Evolutionary conservation across 1,140 invertebrate species (phyloP).

Genomic region (Grapholita molesta): DNA sequence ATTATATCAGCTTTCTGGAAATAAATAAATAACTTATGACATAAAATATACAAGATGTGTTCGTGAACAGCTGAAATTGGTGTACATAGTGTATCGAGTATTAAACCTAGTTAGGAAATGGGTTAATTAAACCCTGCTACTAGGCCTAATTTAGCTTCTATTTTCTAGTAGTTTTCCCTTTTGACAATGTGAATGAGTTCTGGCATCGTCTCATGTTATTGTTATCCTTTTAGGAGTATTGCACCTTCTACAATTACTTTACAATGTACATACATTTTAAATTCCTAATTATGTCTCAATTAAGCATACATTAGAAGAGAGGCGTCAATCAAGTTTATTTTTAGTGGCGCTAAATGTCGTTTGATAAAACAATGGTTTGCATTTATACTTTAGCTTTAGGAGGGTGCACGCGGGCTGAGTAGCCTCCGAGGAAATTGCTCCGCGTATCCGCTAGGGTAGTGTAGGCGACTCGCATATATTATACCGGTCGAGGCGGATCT

Average conservation of each 20-base stretch:
- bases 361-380: too few species aligned
- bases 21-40: slow-evolving; percentile 4
- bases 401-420: too few species aligned
- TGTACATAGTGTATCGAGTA: slow-evolving; percentile 5
- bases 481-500: too few species aligned
- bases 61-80: neutral
- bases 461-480: too few species aligned
- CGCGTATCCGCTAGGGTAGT: too few species aligned
- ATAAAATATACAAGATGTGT: neutral
- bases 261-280: neutral
- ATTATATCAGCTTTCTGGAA: neutral
- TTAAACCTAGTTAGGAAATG: neutral
- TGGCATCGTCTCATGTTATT: neutral
- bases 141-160: slow-evolving; percentile 4
- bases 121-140: slow-evolving; percentile 1
- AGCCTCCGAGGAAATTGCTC: too few species aligned
- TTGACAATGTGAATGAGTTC: neutral
- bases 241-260: neutral
- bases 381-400: too few species aligned
- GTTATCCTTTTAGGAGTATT: slow-evolving; percentile 3
- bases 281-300: neutral
- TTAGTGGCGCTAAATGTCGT: neutral
- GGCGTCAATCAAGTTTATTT: neutral
- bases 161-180: neutral
- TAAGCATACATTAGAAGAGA: neutral